Percentiles rank a stretch among this genome's conserved stretches.
Evolutionary conservation across 2,888 invertebrate species (phyloP).

Genomic region (Mesorhabditis spiculigera): DNA sequence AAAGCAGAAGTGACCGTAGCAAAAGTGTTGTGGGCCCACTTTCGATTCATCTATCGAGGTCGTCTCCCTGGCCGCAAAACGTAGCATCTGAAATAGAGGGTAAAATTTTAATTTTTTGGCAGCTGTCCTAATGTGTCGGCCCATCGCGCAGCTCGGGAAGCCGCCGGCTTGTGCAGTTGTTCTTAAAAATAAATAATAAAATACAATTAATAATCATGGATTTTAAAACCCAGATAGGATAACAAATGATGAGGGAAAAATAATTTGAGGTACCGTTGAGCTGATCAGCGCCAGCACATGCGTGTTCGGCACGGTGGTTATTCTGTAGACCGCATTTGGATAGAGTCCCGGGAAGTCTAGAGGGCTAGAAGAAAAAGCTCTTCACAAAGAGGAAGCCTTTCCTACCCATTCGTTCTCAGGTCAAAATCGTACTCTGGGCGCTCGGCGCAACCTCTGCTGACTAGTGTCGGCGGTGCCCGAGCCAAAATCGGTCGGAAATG

Average conservation of each 20-base stretch:
- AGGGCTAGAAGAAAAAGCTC: constrained; percentile 6
- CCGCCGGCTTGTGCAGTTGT: neutral
- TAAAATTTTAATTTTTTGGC: no score
- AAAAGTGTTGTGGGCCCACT: constrained; percentile 30
- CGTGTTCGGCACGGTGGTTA: constrained; percentile 30
- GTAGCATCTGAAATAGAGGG: no score
- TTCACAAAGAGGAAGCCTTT: neutral
- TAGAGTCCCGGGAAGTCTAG: constrained; percentile 33
- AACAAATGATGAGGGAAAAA: neutral
- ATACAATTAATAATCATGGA: no score
- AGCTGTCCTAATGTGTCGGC: neutral
- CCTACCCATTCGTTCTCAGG: constrained; percentile 23
- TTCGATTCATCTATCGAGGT: constrained; percentile 11
- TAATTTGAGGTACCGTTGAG: constrained; percentile 18
- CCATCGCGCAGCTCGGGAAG: neutral
- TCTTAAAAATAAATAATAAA: neutral
- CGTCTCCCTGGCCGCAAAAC: no score
- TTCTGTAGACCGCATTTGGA: constrained; percentile 41
- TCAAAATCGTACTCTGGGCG: constrained; percentile 36
- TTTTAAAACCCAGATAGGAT: neutral
- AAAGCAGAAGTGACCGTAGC: constrained; percentile 44
- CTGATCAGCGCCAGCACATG: constrained; percentile 40
- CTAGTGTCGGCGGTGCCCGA: constrained; percentile 20
- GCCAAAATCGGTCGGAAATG: constrained; percentile 20
- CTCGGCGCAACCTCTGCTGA: constrained; percentile 34